Evolutionary conservation across 2,797 vertebrate genomes (phyloP).

Genomic region (Psittacula derbiana): DNA sequence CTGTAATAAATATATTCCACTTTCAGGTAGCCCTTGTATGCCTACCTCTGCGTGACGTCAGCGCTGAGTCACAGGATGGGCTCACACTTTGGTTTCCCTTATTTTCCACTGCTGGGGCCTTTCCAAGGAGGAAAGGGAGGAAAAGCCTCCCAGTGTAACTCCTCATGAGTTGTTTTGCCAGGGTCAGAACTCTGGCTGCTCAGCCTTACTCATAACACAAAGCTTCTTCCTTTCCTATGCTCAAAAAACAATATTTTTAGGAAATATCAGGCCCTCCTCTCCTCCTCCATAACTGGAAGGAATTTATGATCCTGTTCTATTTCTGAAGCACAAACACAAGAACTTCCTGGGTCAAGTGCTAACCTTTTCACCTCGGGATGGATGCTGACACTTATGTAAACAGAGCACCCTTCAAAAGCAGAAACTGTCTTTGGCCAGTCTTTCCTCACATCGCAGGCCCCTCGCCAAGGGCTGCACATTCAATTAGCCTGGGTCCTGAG

Average conservation of each 20-base stretch:
- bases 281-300: neutral
- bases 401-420: conserved; percentile 76
- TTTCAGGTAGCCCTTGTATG: conserved; percentile 69
- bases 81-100: neutral
- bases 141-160: neutral
- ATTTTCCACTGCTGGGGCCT: conserved; percentile 15
- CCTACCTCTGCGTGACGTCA: conserved; percentile 26
- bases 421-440: conserved; percentile 71
- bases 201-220: neutral
- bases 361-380: conserved; percentile 82
- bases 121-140: neutral
- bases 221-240: neutral
- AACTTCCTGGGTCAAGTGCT: conserved; percentile 82
- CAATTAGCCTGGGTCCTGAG: conserved; percentile 48
- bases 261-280: conserved; percentile 13
- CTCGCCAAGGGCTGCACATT: conserved; percentile 56
- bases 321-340: conserved; percentile 71
- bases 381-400: conserved; percentile 78
- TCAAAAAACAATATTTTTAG: conserved; percentile 22
- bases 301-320: conserved; percentile 67
- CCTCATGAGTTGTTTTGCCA: neutral
- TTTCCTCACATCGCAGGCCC: conserved; percentile 70
- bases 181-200: neutral
- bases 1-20: conserved; percentile 88
- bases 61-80: neutral